Evolutionary conservation across 2,113 vertebrate genomes (phyloP).

Genomic region (Drymodes brunneopygia): DNA sequence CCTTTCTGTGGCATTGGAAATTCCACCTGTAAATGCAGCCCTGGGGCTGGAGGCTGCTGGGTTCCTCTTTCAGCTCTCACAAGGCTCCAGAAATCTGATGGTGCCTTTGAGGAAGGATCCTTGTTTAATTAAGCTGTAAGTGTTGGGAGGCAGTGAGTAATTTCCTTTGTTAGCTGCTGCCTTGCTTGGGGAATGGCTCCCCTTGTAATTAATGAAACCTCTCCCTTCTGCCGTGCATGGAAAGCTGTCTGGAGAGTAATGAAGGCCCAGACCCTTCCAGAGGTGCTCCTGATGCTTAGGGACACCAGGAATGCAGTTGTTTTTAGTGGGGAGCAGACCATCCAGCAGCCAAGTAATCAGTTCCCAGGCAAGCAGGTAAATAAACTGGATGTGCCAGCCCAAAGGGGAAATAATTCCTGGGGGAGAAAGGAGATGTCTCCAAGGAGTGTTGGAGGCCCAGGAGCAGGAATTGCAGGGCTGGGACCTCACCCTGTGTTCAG

Average conservation of each 20-base stretch:
- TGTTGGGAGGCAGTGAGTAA: neutral
- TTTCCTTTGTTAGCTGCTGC: neutral
- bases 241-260: neutral
- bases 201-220: neutral
- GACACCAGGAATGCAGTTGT: neutral
- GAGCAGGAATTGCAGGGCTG: neutral
- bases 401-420: neutral
- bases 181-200: neutral
- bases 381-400: neutral
- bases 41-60: neutral
- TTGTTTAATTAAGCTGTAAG: neutral
- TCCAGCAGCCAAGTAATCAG: neutral
- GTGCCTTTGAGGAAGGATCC: neutral
- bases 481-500: neutral
- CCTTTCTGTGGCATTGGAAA: neutral
- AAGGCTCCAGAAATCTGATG: constrained; percentile 14
- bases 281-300: neutral
- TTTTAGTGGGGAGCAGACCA: neutral
- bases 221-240: neutral
- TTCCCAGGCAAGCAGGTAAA: neutral
- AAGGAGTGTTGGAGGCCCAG: neutral
- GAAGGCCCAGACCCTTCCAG: neutral
- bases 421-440: neutral
- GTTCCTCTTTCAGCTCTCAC: neutral
- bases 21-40: neutral